Evolutionary conservation across 1,140 invertebrate genomes (phyloP).

Genomic region (Elymnias hypermnestra): DNA sequence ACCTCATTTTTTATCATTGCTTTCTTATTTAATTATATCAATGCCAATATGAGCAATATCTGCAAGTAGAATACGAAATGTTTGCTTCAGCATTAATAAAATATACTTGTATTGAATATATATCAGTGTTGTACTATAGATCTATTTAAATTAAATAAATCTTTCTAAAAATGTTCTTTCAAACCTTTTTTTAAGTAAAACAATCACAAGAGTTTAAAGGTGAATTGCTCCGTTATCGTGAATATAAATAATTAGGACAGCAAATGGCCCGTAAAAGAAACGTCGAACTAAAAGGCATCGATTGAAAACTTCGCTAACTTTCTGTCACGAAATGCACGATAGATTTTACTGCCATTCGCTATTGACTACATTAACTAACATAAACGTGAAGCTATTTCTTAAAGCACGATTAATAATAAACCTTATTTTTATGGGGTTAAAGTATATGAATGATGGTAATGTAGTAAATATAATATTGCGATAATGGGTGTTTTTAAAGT

Average conservation of each 20-base stretch:
- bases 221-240: constrained; percentile 26
- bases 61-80: too few relatives aligned
- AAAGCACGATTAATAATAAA: constrained; percentile 15
- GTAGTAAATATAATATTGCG: constrained; percentile 23
- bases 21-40: too few relatives aligned
- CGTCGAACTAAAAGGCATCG: constrained; percentile 58
- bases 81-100: too few relatives aligned
- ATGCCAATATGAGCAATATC: too few relatives aligned
- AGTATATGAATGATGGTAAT: constrained; percentile 5
- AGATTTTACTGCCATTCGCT: constrained; percentile 54
- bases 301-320: constrained; percentile 64
- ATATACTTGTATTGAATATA: too few relatives aligned
- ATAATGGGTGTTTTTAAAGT: constrained; percentile 49
- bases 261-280: constrained; percentile 45
- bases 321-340: constrained; percentile 69
- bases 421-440: constrained; percentile 19
- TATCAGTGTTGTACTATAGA: too few relatives aligned
- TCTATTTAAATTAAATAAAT: too few relatives aligned
- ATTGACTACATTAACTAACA: constrained; percentile 31
- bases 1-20: too few relatives aligned
- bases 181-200: too few relatives aligned
- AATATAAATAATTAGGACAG: constrained; percentile 56
- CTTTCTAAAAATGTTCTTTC: too few relatives aligned
- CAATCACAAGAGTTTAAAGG: neutral
- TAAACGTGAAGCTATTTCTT: constrained; percentile 7